phyloP scores from a whole-genome alignment of 2,888 invertebrate genomes.

The Cryptus viduatorius region DNA sequence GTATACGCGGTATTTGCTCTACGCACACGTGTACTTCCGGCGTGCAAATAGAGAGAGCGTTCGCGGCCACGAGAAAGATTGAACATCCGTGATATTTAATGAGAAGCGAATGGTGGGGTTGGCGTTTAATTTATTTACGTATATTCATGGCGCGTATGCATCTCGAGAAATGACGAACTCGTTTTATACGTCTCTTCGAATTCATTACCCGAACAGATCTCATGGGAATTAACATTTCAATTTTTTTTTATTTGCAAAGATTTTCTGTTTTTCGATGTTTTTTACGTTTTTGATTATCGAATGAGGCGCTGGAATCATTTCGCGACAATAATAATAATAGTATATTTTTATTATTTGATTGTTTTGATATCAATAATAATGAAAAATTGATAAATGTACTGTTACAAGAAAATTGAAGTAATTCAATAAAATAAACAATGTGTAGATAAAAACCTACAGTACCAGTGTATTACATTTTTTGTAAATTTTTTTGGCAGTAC shows the following conservation, averaged over 20 bases:
- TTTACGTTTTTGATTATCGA: too few species aligned
- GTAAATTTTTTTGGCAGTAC: too few species aligned
- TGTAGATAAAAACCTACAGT: too few species aligned
- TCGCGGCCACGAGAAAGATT: not conserved
- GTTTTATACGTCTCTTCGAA: not conserved
- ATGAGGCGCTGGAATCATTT: too few species aligned
- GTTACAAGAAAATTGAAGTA: too few species aligned
- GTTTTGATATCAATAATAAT: too few species aligned
- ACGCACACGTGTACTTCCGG: not conserved
- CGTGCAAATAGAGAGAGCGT: constrained; percentile 5
- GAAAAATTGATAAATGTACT: too few species aligned
- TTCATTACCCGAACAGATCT: not conserved
- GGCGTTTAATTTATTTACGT: constrained; percentile 48
- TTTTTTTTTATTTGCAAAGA: not conserved
- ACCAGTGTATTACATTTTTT: too few species aligned
- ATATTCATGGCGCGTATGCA: not conserved
- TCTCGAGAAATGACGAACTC: not conserved
- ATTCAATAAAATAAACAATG: too few species aligned
- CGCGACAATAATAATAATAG: too few species aligned
- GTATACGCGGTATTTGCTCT: not conserved
- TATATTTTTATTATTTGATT: too few species aligned
- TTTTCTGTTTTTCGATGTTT: too few species aligned
- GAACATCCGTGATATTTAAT: constrained; percentile 47
- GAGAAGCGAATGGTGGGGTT: constrained; percentile 15
- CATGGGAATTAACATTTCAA: not conserved